A percentile compares a stretch with the other conserved stretches of the same genome.
phyloP scores from a whole-genome alignment of 2,797 vertebrate species.

The Oophaga sylvatica region DNA sequence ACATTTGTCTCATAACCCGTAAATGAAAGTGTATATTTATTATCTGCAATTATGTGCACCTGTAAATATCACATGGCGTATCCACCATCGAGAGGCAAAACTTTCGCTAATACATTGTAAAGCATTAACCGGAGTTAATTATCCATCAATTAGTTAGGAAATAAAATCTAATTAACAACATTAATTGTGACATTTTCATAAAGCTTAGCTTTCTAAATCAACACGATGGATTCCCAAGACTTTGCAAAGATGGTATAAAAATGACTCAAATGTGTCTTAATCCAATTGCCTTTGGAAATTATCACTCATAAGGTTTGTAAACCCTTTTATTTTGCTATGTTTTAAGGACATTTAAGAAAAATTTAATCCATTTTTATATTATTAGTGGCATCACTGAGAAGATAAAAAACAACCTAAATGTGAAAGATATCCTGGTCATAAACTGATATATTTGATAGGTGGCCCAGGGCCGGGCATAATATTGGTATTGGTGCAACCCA shows the following conservation, averaged over 20 bases:
- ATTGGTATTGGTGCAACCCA: no score
- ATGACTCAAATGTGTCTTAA: not conserved
- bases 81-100: constrained; percentile 11
- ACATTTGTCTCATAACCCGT: not conserved
- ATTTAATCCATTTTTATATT: no score
- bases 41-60: constrained; percentile 16
- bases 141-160: constrained; percentile 52
- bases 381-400: no score
- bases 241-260: not conserved
- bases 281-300: not conserved
- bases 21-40: constrained; percentile 18
- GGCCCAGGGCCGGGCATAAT: no score
- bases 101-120: constrained; percentile 26
- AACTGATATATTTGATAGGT: no score
- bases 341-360: no score
- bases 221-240: not conserved
- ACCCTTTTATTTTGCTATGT: no score
- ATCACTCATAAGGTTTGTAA: no score
- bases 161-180: constrained; percentile 51
- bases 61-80: constrained; percentile 39
- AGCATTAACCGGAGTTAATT: constrained; percentile 38
- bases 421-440: no score
- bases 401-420: no score
- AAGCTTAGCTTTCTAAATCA: constrained; percentile 15
- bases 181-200: constrained; percentile 32